Percentiles rank a stretch among this genome's conserved stretches.
These are phyloP conservation scores for Xiphorhynchus elegans DNA, from an alignment of 2,113 vertebrate species.

Conservation along the genomic window DNA sequence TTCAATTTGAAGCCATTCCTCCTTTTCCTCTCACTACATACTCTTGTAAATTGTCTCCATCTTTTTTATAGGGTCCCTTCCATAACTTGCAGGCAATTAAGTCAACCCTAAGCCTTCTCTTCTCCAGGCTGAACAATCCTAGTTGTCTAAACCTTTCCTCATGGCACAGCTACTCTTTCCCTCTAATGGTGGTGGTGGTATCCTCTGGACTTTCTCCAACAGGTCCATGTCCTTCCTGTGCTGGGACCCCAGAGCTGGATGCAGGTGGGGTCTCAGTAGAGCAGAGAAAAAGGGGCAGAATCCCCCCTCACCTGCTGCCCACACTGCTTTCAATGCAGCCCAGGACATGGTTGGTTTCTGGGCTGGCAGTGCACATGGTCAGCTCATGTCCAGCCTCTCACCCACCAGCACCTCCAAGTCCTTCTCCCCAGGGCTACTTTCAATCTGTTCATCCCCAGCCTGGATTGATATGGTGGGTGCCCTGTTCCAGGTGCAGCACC, in stretches of 20 bases:
- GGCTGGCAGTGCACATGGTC: no score
- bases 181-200: no score
- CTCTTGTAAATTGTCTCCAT: not conserved
- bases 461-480: rapidly evolving
- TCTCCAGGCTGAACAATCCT: not conserved
- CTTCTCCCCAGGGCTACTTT: not conserved
- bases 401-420: not conserved
- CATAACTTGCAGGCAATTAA: not conserved
- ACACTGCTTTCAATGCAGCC: not conserved
- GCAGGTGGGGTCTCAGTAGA: not conserved
- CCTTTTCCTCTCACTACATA: not conserved
- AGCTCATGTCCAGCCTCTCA: not conserved
- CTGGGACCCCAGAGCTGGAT: not conserved
- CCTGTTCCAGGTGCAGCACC: not conserved
- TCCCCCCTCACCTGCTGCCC: not conserved
- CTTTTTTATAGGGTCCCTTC: not conserved
- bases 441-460: not conserved
- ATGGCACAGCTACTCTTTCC: rapidly evolving
- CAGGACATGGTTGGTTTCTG: not conserved
- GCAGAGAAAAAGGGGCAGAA: not conserved
- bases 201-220: not conserved
- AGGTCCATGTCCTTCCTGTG: not conserved
- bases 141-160: not conserved
- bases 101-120: not conserved
- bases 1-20: not conserved